These are phyloP conservation scores for Sylvilagus floridanus DNA, from an alignment of 2,797 vertebrate species.

Conservation along the genomic window DNA sequence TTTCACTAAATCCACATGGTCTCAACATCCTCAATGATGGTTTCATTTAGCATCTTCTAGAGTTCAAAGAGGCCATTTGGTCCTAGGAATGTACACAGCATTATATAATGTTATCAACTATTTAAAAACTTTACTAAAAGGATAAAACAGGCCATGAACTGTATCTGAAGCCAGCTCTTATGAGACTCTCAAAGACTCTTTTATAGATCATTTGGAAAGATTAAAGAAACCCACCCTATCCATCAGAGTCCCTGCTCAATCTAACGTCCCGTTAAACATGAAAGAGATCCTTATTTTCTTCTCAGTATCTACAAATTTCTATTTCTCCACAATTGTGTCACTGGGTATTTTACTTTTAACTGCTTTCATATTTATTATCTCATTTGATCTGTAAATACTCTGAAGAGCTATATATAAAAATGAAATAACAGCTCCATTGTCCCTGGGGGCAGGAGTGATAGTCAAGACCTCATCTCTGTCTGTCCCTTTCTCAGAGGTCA, in stretches of 20 bases:
- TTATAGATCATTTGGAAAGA: slow-evolving; percentile 73
- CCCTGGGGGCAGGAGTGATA: neutral
- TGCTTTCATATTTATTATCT: slow-evolving; percentile 54
- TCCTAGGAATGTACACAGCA: neutral
- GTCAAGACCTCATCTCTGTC: neutral
- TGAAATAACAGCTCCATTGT: neutral
- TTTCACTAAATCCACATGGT: neutral
- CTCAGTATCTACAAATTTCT: slow-evolving; percentile 1
- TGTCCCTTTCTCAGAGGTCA: neutral
- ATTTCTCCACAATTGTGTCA: neutral
- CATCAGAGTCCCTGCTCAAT: neutral
- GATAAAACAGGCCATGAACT: slow-evolving; percentile 59
- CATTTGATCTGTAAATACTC: slow-evolving; percentile 13
- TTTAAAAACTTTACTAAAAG: slow-evolving; percentile 66
- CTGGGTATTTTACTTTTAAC: slow-evolving; percentile 39
- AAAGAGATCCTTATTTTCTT: slow-evolving; percentile 64
- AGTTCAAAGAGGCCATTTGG: slow-evolving; percentile 58
- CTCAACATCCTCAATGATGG: neutral
- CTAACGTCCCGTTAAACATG: slow-evolving; percentile 59
- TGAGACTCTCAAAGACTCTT: slow-evolving; percentile 62
- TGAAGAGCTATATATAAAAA: slow-evolving; percentile 5
- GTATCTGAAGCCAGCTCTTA: slow-evolving; percentile 44
- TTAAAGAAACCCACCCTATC: slow-evolving; percentile 63
- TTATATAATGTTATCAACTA: slow-evolving; percentile 43
- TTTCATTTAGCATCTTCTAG: slow-evolving; percentile 22